phyloP scores from a whole-genome alignment of 2,888 invertebrate genomes.

The Slavum lentiscoides region DNA sequence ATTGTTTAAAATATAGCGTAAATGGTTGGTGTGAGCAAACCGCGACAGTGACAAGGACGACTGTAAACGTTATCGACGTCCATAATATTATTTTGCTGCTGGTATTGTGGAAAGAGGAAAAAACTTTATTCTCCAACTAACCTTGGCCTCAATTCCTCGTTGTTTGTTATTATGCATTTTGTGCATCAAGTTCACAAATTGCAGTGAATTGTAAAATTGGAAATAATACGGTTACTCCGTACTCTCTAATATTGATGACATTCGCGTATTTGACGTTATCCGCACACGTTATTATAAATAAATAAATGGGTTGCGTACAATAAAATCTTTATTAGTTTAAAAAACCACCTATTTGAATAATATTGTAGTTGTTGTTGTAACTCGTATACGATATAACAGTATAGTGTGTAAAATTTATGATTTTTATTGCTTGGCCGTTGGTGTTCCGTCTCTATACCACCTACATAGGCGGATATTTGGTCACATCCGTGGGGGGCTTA shows the following conservation, averaged over 20 bases:
- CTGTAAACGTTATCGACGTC: conserved; percentile 15
- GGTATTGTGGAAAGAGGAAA: conserved; percentile 25
- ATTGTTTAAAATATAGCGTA: background rate
- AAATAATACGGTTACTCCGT: conserved; percentile 1
- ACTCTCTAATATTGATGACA: conserved; percentile 1
- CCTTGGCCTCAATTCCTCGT: conserved; percentile 43
- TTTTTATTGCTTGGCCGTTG: no score
- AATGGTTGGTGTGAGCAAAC: background rate
- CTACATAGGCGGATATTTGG: no score
- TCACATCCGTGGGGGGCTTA: no score
- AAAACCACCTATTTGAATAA: no score
- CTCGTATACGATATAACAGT: background rate
- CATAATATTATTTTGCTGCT: conserved; percentile 8
- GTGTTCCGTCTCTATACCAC: no score
- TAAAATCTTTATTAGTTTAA: conserved; percentile 16
- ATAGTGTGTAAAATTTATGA: background rate
- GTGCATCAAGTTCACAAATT: conserved; percentile 44
- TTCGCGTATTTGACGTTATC: background rate
- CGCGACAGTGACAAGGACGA: conserved; percentile 28
- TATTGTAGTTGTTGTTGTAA: background rate
- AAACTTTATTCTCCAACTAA: background rate
- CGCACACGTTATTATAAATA: no score
- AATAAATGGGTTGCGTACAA: no score
- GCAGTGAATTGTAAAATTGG: conserved; percentile 8
- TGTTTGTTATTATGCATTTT: conserved; percentile 35